Evolutionary conservation across 2,888 invertebrate species (phyloP), one percentile per base, ranked within the genome.

Genomic region (Lasioglossum figueresi): DNA sequence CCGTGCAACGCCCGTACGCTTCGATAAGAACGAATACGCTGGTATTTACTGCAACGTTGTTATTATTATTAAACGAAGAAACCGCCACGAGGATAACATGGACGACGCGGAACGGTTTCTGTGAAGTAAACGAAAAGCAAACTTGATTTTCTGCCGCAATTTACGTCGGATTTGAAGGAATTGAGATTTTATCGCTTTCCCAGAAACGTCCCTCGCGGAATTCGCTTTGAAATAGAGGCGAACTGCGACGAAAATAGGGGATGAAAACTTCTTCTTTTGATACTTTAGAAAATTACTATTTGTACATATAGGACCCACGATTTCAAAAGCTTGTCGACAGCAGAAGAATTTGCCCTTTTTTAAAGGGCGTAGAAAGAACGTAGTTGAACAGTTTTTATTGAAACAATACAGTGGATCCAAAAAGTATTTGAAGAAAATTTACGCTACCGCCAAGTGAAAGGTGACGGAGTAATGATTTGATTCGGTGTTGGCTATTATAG

Each of bases 81-180:
- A 45, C 34, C 34, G 16, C 19, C 16, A 4, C 72, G 19, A 10
- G 31, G 27, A 31, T 19, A 70, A n/a, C 40, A 5, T 5, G 14
- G 34, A 34, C 14, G 31, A 45, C 19, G 19, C 10, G 4, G 4
- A 48, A 31, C 45, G 31, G 31, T 19, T 48, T 34, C 31, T 34
- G 10, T 63, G 34, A 12, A 48, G 19, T 48, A 48, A 72, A 45
- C 45, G 14, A 8, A 12, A 72, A 23, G 48, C 45, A 48, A 72
- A 48, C 31, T 45, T 48, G 31, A 72, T 72, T 72, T 72, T 5
- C 72, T 31, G 72, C 19, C 31, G 31, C 45, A 72, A 72, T 72
- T 72, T 72, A 40, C 70, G 40, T 40, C 12, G 70, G 70, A 40
- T 70, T 40, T n/a, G n/a, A 40, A 40, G 70, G 70, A 70, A 72